Conservation (phyloP, 2,113 vertebrate species). For the Entosphenus tridentatus region DNA sequence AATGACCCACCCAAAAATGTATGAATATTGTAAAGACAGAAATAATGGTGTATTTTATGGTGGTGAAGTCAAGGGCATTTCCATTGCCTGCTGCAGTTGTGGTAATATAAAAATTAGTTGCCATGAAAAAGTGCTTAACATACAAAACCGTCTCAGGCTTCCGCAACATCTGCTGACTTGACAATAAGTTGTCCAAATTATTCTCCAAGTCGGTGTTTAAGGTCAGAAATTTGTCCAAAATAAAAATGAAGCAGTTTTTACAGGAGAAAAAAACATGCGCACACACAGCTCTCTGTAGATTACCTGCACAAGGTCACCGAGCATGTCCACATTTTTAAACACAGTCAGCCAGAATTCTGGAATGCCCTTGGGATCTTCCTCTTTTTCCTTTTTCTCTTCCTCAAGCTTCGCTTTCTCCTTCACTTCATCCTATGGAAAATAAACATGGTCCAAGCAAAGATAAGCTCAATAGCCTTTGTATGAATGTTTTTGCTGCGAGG, state of each 20-base stretch:
- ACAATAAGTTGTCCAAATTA: background rate
- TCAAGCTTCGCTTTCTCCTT: constrained; percentile 30
- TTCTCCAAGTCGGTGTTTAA: too few species aligned
- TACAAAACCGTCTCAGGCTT: background rate
- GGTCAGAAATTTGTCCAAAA: too few species aligned
- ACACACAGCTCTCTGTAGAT: background rate
- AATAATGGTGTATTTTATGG: too few species aligned
- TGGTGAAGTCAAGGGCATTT: too few species aligned
- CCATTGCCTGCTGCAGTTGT: background rate
- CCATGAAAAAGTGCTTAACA: background rate
- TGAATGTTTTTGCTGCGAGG: too few species aligned
- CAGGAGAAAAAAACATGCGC: background rate
- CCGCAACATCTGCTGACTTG: background rate
- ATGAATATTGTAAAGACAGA: background rate
- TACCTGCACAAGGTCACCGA: constrained; percentile 84
- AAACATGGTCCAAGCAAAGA: constrained; percentile 1
- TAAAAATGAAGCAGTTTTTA: background rate
- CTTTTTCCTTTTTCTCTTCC: constrained; percentile 20
- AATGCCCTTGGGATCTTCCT: constrained; percentile 52
- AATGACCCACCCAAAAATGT: background rate
- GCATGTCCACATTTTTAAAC: constrained; percentile 87
- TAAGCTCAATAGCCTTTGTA: background rate
- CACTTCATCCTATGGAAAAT: constrained; percentile 35
- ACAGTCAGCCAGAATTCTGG: constrained; percentile 96
- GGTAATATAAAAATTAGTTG: background rate